Base-by-base conservation (phyloP, 2,113 vertebrate genomes). In the Poecilia latipinna region DNA sequence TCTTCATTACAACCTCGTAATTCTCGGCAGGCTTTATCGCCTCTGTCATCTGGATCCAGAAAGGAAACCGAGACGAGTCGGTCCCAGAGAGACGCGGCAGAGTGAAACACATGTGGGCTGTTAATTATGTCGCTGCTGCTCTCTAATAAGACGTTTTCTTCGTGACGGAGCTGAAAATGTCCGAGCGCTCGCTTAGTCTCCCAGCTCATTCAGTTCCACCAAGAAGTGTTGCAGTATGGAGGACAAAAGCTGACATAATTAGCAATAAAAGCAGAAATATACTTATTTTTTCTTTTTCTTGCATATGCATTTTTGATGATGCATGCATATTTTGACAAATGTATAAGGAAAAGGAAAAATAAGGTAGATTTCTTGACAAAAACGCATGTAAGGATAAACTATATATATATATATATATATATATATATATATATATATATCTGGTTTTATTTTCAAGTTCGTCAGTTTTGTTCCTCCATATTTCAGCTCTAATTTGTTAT, bases 21-120 rank as follows among this genome's bases (percentile, higher is more conserved):
- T 19, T 72, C 61, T 42, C 24, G 2, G 28, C 29, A 64, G 54
- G 68, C 7, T 77, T 54, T 64, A 77, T 42, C 51, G 17, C 33
- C 51, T 61, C 73, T 57, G 57, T 66, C 64, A n/a, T 67, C 64
- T 44, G 73, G 66, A 63, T 33, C 42, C 51, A 44, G 65, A 61
- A 65, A 44, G 35, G 22, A 62, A 68, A n/a, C 51, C 1, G n/a
- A 62, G 65, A 12, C 61, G 61, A 8, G 26, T 48, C 28, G 71
- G 61, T 62, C 48, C 35, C 64, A 60, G 2, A 60, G 72, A 28
- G 44, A 28, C 72, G 67, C 44, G 8, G 1, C 42, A 28, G 61
- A 26, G 13, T 35, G 72, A 60, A 29, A 39, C 13, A 32, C 73
- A 24, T 31, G 51, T 51, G 69, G 68, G 31, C 12, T 48, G 61